Evolutionary conservation across 2,113 vertebrate species (phyloP), one percentile per base, ranked within the genome.

Genomic region (Catharus fuscescens): DNA sequence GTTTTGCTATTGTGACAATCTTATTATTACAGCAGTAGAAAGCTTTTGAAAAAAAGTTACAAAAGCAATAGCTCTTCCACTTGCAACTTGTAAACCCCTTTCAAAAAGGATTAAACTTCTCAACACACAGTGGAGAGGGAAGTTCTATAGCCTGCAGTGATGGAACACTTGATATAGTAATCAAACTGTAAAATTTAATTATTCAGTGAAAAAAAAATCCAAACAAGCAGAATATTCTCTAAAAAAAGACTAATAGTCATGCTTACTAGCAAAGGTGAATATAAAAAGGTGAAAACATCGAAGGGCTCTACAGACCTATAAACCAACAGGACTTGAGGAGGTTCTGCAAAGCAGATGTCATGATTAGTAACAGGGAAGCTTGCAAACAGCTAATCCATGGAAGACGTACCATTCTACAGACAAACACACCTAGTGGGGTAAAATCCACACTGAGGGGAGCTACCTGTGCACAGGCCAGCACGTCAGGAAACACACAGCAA

Each of bases 301-400:
- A 87, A 44, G 57, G 64, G 88, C 72, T 92, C 57, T 95, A 91
- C 69, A 85, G 95, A 90, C 38, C 65, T 60, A 31, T 47, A 65
- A 71, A 92, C 76, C 65, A 93, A 92, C 50, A 86, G 76, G 73
- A 91, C 89, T 66, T 18, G 64, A 60, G 70, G 59, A 78, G 47
- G 67, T 88, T 95, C 93, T 96, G 84, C 86, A 89, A 96, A 94
- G 96, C 94, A 94, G 80, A 96, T 72, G 31, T n/a, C 25, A 38
- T 12, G 50, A 91, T 96, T 95, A 96, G 89, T 82, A 92, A 72
- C 17, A 76, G 19, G 88, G 85, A 89, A 87, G 87, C 71, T 57
- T 64, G 48, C n/a, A 14, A 45, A 78, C 54, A 80, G 56, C 93
- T 87, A 85, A 67, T 86, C 71, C 73, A 61, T 14, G n/a, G 70